phyloP scores from a whole-genome alignment of 2,113 vertebrate species.

The Crotalus horridus region DNA sequence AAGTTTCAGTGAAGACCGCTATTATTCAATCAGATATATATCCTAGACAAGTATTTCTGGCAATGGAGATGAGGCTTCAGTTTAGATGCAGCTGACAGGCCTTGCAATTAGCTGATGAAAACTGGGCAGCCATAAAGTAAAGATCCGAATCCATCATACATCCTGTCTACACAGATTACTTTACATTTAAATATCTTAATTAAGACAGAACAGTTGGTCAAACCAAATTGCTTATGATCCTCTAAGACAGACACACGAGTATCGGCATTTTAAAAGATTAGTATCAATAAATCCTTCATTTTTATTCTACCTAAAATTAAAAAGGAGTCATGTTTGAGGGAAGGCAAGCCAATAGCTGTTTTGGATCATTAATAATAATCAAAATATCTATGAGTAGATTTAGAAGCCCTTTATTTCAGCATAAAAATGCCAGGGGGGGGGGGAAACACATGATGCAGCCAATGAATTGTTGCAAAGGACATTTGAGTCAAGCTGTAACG shows the following conservation, averaged over 20 bases:
- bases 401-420: slow-evolving; percentile 21
- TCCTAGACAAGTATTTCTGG: neutral
- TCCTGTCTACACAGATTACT: slow-evolving; percentile 27
- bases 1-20: neutral
- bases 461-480: neutral
- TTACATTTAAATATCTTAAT: slow-evolving; percentile 50
- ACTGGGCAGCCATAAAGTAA: slow-evolving; percentile 5
- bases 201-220: slow-evolving; percentile 30
- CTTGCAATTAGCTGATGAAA: slow-evolving; percentile 23
- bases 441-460: neutral
- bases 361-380: slow-evolving; percentile 22
- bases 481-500: neutral
- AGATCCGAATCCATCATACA: slow-evolving; percentile 37
- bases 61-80: neutral
- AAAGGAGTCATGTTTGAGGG: slow-evolving; percentile 25
- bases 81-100: neutral
- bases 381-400: slow-evolving; percentile 7
- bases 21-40: slow-evolving; percentile 19
- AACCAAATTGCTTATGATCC: slow-evolving; percentile 16
- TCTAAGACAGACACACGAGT: slow-evolving; percentile 32
- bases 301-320: slow-evolving; percentile 35
- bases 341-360: slow-evolving; percentile 29
- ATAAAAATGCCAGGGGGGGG: neutral
- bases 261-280: slow-evolving; percentile 36
- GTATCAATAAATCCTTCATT: slow-evolving; percentile 24